Evolutionary conservation across 2,888 invertebrate genomes (phyloP).

Genomic region (Drosophila birchii): DNA sequence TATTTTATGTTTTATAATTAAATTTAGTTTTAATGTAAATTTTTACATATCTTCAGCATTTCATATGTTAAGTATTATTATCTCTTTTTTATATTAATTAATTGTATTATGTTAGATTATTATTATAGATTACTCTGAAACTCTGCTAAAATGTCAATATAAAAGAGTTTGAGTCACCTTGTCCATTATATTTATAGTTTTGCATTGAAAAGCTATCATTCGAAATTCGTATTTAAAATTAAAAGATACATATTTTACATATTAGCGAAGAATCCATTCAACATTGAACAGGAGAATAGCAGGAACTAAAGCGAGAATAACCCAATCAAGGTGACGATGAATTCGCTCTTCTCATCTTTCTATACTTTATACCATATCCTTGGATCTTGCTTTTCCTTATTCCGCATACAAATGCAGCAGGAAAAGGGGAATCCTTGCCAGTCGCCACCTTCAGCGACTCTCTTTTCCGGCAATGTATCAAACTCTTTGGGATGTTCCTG

Average conservation of each 20-base stretch:
- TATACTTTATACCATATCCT: constrained; percentile 44
- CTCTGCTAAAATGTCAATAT: not conserved
- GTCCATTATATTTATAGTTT: not conserved
- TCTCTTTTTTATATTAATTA: too few species aligned
- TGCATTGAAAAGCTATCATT: not conserved
- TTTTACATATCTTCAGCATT: too few species aligned
- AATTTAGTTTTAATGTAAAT: too few species aligned
- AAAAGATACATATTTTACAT: not conserved
- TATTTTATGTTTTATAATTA: not conserved
- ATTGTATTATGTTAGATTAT: too few species aligned
- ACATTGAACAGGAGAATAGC: not conserved
- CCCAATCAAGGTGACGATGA: constrained; percentile 24
- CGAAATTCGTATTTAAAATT: not conserved
- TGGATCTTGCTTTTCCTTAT: constrained; percentile 7
- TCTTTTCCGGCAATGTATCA: constrained; percentile 32
- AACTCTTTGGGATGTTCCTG: not conserved
- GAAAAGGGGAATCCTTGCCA: constrained; percentile 8
- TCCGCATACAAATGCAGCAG: constrained; percentile 13
- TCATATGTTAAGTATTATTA: too few species aligned
- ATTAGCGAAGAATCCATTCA: not conserved
- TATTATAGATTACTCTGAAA: not conserved
- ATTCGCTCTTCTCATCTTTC: constrained; percentile 60
- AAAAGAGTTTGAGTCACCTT: not conserved
- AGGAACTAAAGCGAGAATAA: not conserved
- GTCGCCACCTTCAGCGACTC: constrained; percentile 34